Conservation (phyloP, 2,888 invertebrate genomes). For the Nowickia ferox region DNA sequence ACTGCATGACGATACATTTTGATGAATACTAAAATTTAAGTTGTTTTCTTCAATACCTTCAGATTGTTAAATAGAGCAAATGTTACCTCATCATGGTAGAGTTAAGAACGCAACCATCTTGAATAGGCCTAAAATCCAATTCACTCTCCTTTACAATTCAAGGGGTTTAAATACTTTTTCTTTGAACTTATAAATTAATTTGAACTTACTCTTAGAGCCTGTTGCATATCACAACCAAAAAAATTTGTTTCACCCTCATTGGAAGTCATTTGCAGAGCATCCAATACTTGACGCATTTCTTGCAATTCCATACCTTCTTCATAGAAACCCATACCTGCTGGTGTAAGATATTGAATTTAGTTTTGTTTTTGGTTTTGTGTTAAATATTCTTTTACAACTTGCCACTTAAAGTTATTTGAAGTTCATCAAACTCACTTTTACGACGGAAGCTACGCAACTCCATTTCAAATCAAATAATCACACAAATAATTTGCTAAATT, state of each 20-base stretch:
- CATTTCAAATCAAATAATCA: slow-evolving; percentile 35
- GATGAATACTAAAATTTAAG: slow-evolving; percentile 22
- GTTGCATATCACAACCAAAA: slow-evolving; percentile 65
- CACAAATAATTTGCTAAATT: slow-evolving; percentile 1
- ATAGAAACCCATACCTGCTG: slow-evolving; percentile 75
- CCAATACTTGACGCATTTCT: slow-evolving; percentile 76
- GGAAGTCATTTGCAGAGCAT: slow-evolving; percentile 75
- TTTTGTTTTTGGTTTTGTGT: background rate
- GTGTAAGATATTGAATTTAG: background rate
- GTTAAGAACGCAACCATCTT: slow-evolving; percentile 68
- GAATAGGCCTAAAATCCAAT: slow-evolving; percentile 71
- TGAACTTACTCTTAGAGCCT: slow-evolving; percentile 73
- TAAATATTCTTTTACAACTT: slow-evolving; percentile 8
- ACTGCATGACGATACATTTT: slow-evolving; percentile 66
- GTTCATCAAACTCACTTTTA: slow-evolving; percentile 46
- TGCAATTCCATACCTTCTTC: slow-evolving; percentile 77
- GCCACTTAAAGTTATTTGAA: slow-evolving; percentile 49
- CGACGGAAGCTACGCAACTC: slow-evolving; percentile 47
- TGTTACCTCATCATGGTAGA: slow-evolving; percentile 77
- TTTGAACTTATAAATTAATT: background rate
- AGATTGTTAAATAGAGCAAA: background rate
- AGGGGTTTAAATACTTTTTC: background rate
- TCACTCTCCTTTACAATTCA: slow-evolving; percentile 76
- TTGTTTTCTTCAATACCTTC: background rate
- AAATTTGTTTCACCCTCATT: slow-evolving; percentile 46